A percentile compares a stretch with the other conserved stretches of the same genome.
phyloP scores from a whole-genome alignment of 2,888 invertebrate genomes.

The Tipula confusa region DNA sequence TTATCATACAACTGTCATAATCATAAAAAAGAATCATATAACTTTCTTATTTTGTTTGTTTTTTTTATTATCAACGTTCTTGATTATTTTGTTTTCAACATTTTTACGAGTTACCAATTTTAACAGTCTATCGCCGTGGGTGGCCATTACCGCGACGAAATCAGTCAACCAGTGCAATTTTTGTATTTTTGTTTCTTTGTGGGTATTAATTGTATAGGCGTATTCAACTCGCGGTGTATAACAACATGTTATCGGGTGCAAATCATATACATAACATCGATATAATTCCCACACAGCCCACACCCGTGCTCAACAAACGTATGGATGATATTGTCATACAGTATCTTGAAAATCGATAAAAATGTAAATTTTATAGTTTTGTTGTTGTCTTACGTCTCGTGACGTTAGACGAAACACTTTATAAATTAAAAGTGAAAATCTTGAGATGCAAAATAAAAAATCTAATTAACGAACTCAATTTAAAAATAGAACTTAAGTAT shows the following conservation, averaged over 20 bases:
- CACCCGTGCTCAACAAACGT: no score
- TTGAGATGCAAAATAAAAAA: neutral
- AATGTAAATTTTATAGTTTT: neutral
- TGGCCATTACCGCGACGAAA: no score
- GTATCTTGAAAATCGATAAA: neutral
- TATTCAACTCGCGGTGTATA: no score
- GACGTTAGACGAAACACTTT: neutral
- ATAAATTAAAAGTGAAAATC: neutral
- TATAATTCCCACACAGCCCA: no score
- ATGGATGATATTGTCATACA: neutral
- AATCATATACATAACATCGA: no score
- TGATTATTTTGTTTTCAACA: neutral
- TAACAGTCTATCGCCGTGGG: no score
- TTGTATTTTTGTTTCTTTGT: neutral
- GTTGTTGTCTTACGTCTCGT: neutral
- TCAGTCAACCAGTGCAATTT: no score
- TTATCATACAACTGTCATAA: neutral
- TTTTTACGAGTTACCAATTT: no score
- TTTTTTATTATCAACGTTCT: neutral
- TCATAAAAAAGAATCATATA: neutral
- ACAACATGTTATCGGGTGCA: no score
- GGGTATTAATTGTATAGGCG: no score
- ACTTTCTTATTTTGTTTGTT: neutral
- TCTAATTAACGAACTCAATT: neutral
- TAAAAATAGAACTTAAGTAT: neutral